These are phyloP conservation scores for Myiopsitta monachus DNA, from an alignment of 2,113 vertebrate genomes.

Conservation along the genomic window DNA sequence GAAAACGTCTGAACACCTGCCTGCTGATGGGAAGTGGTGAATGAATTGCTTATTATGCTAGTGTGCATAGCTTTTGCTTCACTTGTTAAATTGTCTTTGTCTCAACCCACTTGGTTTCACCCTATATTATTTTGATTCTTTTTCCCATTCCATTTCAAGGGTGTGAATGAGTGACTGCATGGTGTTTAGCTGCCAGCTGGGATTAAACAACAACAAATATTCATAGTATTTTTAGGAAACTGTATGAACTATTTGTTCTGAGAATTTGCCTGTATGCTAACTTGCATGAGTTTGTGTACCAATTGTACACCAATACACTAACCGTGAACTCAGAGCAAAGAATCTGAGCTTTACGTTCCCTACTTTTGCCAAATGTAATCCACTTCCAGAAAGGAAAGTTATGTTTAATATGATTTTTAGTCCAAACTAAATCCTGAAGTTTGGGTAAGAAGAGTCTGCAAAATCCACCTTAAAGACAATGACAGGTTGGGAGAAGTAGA, in stretches of 20 bases:
- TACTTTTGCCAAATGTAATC: neutral
- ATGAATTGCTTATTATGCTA: neutral
- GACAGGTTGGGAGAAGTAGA: neutral
- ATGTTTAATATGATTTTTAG: neutral
- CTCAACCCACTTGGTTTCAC: neutral
- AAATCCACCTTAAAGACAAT: neutral
- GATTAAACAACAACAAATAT: neutral
- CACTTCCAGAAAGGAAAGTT: neutral
- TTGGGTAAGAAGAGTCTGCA: neutral
- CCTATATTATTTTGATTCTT: neutral
- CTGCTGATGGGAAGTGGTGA: neutral
- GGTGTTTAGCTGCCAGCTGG: neutral
- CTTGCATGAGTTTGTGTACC: neutral
- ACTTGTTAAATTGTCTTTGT: neutral
- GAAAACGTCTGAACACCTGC: neutral
- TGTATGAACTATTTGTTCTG: neutral
- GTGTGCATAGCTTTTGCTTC: rapidly evolving
- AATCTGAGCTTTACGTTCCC: neutral
- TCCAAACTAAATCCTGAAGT: neutral
- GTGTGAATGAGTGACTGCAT: rapidly evolving
- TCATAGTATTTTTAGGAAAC: neutral
- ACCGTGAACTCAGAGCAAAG: neutral
- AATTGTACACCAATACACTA: neutral
- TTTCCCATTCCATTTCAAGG: rapidly evolving
- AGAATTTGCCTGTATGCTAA: neutral